Evolutionary conservation across 2,888 invertebrate species (phyloP), one percentile per base, ranked within the genome.

Genomic region (Camptogramma bilineatum): DNA sequence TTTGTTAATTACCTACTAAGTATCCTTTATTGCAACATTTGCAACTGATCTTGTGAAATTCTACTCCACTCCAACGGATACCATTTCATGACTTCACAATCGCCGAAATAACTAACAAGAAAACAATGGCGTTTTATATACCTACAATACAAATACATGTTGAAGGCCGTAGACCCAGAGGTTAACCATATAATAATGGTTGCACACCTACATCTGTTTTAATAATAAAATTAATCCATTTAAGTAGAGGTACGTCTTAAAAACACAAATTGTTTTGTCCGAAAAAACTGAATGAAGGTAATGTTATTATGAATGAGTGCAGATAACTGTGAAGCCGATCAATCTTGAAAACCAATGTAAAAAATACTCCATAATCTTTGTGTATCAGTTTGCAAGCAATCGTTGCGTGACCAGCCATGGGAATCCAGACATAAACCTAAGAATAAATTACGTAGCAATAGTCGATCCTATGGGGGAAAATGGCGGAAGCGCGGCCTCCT

Each of bases 401-500:
- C 57, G 57, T 48, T 66, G 70, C 69, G 67, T 70, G 66, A 68
- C 63, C 48, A 58, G 51, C 70, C 62, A 71, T 73, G 71, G 71
- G 70, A 73, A 73, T 62, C 59, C 68, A 64, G 64, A 52, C 61
- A 75, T 44, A 44, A 74, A 73, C 73, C 71, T 73, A 64, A 67
- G 73, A 73, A 73, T 71, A 74, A 73, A 77, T 77, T 74, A 73
- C 68, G 65, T 70, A 69, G 64, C 70, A 48, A 9, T 68, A 62
- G 67, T 57, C 19, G 70, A 62, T 64, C 59, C 59, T 57, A 64
- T 57, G 80, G 73, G n/a, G 81, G 84, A 84, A 82, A 52, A 81
- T 78, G 66, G 61, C 80, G 80, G 79, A 84, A 81, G 69, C 72
- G 74, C 66, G 81, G 71, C 71, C 73, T 73, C 71, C 60, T 77